A percentile compares a stretch with the other conserved stretches of the same genome.
Conservation (phyloP, 1,140 invertebrate genomes). For the Lordiphosa stackelbergi region DNA sequence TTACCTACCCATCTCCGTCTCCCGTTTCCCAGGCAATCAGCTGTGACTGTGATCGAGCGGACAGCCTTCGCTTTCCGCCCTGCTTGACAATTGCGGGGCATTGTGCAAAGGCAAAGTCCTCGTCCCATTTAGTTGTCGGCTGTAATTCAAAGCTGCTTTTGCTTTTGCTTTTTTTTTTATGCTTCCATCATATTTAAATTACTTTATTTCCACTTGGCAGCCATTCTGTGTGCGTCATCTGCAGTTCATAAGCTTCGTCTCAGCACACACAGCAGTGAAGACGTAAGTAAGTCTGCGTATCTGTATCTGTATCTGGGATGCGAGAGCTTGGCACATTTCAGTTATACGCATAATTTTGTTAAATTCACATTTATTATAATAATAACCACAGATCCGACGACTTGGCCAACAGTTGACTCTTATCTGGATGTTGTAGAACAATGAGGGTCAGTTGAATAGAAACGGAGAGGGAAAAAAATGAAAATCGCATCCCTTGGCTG, state of each 20-base stretch:
- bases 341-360: conserved; percentile 71
- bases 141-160: conserved; percentile 54
- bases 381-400: conserved; percentile 48
- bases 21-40: conserved; percentile 34
- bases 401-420: conserved; percentile 12
- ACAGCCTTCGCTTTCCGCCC: conserved; percentile 7
- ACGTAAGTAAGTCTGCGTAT: neutral
- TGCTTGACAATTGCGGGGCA: conserved; percentile 1
- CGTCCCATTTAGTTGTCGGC: conserved; percentile 1
- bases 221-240: conserved; percentile 25
- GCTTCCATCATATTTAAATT: conserved; percentile 66
- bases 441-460: conserved; percentile 27
- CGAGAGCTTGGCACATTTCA: conserved; percentile 42
- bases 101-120: conserved; percentile 7
- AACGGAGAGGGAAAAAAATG: conserved; percentile 17
- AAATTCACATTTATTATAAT: conserved; percentile 72
- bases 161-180: conserved; percentile 14
- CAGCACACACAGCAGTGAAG: neutral
- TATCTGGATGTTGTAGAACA: conserved; percentile 26
- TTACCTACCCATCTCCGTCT: conserved; percentile 4
- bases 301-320: conserved; percentile 13
- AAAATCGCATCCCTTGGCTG: neutral
- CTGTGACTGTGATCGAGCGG: conserved; percentile 22
- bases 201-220: conserved; percentile 60
- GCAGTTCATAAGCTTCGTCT: conserved; percentile 25